Base-by-base conservation (phyloP, 1,140 invertebrate genomes). In the Eupeodes corollae region DNA sequence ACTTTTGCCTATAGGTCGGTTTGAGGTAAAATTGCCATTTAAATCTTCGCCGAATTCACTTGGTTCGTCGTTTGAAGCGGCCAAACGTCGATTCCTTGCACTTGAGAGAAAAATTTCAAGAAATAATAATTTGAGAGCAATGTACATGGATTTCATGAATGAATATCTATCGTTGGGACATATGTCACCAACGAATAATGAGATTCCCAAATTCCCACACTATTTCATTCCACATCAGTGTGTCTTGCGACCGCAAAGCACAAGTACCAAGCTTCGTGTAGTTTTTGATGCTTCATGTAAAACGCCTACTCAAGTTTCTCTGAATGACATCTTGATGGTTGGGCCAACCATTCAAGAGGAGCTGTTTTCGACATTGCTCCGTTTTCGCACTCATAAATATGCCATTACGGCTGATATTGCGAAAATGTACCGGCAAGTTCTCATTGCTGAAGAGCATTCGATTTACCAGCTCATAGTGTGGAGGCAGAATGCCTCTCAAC, bases 391-490 rank as follows among this genome's bases (percentile, higher is more conserved):
- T 58, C 14, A 53, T 56, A 2, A 47, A 52, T 39, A 42, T 53
- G 49, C 47, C 10, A 42, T 57, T 12, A 54, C 53, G 11, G 53
- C 50, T 5, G 56, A 59, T 30, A 50, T 54, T 2, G 18, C 55
- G 19, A 58, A 67, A 46, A 67, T 68, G 60, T 70, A 56, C 46
- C 47, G 62, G 1, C 58, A 58, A 42, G 52, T 65, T 13, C 14
- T 6, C 21, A 34, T 65, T 2, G 21, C 50, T 42, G 8, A 37
- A 26, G 31, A 53, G 16, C 35, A 64, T 45, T 18, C 43, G 16
- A 44, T 43, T 9, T 61, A 54, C 43, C 69, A 72, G 55, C 35
- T 53, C 19, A 66, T 72, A 21, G 16, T 72, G 1, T 70, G 68
- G 62, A 47, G 63, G 18, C 18, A 57, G 37, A 35, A 48, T 6